Evolutionary conservation across 2,888 invertebrate genomes (phyloP), one percentile per base, ranked within the genome.

Genomic region (Drosophila longiperda): DNA sequence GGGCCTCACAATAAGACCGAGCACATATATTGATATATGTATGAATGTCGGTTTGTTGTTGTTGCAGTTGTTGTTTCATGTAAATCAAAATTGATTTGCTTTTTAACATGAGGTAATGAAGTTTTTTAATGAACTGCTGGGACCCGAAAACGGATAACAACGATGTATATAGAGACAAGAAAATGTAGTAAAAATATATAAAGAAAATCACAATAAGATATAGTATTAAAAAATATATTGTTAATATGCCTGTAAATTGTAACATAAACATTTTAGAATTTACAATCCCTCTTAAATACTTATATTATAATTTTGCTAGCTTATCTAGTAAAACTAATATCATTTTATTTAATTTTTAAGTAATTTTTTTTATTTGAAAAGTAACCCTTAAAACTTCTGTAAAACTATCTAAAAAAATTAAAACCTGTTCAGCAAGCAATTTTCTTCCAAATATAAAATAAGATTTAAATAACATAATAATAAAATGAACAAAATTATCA

Each of bases 41-140:
- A 23, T 45, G 23, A 15, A 23, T 45, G 23, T 23, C 45, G 23
- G 23, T 4, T 45, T 45, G 23, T 23, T 45, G 45, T 82, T 68
- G 55, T 38, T 62, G 70, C 57, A 34, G 63, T 68, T 75, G 26
- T 48, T 66, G 66, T 50, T 67, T 53, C 65, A 59, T 79, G 88
- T 85, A 87, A 84, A 84, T 84, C 83, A 83, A 88, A 86, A 86
- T 84, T 83, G 80, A 84, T 84, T 88, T 80, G 75, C 76, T 76
- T 36, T 74, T 32, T 58, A 66, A 49, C 63, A 53, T 48, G 49
- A 67, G 55, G 54, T 84, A 84, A 87, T 85, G 73, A 77, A 70
- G 77, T 81, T 88, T 84, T 78, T 78, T 83, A 84, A 85, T 87
- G 75, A 67, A 85, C 86, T 79, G 32, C 34, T 54, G 52, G 32